Conservation (phyloP, 2,113 vertebrate species). For the Cervus canadensis region DNA sequence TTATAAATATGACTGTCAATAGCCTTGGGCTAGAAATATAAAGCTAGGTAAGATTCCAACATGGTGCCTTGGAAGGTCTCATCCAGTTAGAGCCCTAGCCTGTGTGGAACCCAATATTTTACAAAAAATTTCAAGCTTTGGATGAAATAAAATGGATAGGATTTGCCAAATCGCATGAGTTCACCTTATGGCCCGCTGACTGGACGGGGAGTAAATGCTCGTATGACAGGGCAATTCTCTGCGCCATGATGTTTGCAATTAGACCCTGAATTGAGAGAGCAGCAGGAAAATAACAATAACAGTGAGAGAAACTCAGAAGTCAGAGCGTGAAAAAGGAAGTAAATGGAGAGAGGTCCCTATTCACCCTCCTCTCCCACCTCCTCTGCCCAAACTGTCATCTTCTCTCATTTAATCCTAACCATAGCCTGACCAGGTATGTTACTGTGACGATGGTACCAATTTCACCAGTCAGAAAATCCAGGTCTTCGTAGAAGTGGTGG, state of each 20-base stretch:
- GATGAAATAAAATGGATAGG: background rate
- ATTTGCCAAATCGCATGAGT: background rate
- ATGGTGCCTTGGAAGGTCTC: background rate
- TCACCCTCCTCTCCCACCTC: background rate
- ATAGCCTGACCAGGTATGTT: background rate
- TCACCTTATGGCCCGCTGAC: background rate
- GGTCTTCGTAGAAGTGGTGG: background rate
- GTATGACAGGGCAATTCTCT: background rate
- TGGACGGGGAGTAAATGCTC: fast-evolving
- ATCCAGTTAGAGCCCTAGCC: background rate
- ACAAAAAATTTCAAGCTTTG: background rate
- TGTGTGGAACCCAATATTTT: background rate
- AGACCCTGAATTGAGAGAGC: background rate
- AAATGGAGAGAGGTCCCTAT: background rate
- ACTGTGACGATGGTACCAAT: too few relatives aligned
- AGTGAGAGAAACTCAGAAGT: background rate
- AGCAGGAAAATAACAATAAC: background rate
- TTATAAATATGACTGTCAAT: background rate
- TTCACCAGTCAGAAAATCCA: background rate
- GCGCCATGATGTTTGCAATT: background rate
- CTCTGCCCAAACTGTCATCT: background rate
- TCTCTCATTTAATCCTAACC: background rate
- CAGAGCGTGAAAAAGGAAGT: background rate
- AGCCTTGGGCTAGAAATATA: background rate
- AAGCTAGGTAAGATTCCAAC: background rate